Evolutionary conservation across 2,888 invertebrate genomes (phyloP), one percentile per base, ranked within the genome.

Genomic region (Tridacna gigas): DNA sequence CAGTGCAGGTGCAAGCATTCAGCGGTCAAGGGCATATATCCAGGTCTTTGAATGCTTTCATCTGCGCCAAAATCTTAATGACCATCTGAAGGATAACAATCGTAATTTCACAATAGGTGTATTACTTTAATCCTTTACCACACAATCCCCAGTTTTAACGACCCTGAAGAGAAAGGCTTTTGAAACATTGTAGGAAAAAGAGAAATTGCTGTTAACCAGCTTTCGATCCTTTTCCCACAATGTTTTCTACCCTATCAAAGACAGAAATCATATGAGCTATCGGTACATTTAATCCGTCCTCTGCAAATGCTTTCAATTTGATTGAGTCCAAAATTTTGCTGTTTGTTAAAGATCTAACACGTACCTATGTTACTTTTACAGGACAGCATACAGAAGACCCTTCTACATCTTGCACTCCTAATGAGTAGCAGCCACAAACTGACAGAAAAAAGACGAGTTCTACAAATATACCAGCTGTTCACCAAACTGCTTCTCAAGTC

Each of bases 341-440:
- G 7, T 7, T 37, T 37, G 37, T 4, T 37, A 37, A 37, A 37
- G 37, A 37, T 7, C 7, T 37, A 7, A 37, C 7, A 37, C 7
- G 7, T 37, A 37, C 3, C 2, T 37, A 37, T 37, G 37, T 37
- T 37, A 37, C 37, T 37, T 7, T 82, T 86, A 0, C 79, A 94
- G 94, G 93, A 93, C 86, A 91, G 93, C 37, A 89, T 94, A 26
- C 93, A 94, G 89, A 91, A 91, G 84, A 92, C 94, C 0, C 85
- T 94, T 18, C 87, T 93, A 76, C 86, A 91, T 28, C 86, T 94
- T 66, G 84, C 90, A 20, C 76, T 86, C 2, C 80, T 83, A 26
- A 47, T 94, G 75, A 88, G 84, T 61, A 69, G 71, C 15, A 88
- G 90, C 51, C 92, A 91, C 73, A 80, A 91, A 20, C 77, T 89